Evolutionary conservation across 2,888 invertebrate genomes (phyloP), one percentile per base, ranked within the genome.

Genomic region (Pristionchus exspectatus): DNA sequence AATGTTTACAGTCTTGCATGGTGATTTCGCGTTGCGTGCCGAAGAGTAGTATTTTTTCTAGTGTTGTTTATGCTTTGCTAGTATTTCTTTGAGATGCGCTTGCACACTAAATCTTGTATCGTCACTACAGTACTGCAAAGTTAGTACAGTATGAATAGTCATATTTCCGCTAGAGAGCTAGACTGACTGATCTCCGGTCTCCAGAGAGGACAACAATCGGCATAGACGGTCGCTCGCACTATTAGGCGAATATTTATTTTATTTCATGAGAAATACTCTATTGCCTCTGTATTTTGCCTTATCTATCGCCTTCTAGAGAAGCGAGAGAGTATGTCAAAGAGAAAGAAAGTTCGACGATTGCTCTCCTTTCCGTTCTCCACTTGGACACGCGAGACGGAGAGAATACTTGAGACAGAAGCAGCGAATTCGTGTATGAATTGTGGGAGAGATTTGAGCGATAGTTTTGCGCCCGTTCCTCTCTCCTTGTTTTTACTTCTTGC

Each of bases 381-480:
- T 63, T 24, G 24, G 63, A 7, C 63, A 63, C 63, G 63, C 63
- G 63, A 63, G 59, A 59, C 2, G 18, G 56, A 56, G 3, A n/a
- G 63, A 63, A n/a, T 63, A 63, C n/a, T 63, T 63, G 63, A 63
- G 63, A 63, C 24, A 63, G 63, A 63, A 18, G 59, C 38, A 63
- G n/a, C 24, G 24, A 10, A n/a, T n/a, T 63, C 24, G 24, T 38
- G 38, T 21, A 24, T 63, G 63, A n/a, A 24, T 63, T 63, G 63
- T n/a, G 63, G n/a, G 24, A n/a, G 63, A n/a, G 63, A 63, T 63
- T 63, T 63, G 63, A 63, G 63, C 63, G 63, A 63, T 63, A n/a
- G 63, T 63, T 63, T 63, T 63, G 63, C 24, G n/a, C 24, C 63
- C 63, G 63, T 63, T 24, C 7, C 63, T 9, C 63, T 50, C 44